Evolutionary conservation across 2,888 invertebrate genomes (phyloP).

Genomic region (Drosophila antonietae): DNA sequence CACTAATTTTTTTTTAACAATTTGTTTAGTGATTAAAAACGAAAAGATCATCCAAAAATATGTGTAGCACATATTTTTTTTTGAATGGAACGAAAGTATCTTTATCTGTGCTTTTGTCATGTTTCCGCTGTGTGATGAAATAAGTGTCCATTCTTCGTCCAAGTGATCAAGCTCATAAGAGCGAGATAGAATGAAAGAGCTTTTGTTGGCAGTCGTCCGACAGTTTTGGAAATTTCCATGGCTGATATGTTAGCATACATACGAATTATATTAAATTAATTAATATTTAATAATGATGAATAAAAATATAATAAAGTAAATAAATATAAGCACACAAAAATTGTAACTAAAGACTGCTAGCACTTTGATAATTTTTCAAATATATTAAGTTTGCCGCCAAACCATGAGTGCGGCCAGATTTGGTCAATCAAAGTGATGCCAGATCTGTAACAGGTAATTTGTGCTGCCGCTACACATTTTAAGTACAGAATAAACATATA

Average conservation of each 20-base stretch:
- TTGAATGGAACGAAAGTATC: background rate
- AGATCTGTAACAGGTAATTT: background rate
- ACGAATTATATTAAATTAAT: background rate
- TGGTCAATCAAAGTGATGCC: background rate
- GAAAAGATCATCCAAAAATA: too few species aligned
- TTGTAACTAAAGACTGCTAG: background rate
- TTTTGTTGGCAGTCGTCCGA: constrained; percentile 28
- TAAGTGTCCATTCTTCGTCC: background rate
- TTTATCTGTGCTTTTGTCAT: background rate
- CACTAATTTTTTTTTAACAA: background rate
- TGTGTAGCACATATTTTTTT: too few species aligned
- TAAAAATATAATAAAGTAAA: background rate
- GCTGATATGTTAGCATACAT: background rate
- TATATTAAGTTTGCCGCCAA: background rate
- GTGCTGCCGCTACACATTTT: background rate
- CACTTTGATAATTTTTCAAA: background rate
- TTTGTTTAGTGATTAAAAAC: background rate
- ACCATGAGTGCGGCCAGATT: background rate
- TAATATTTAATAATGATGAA: background rate
- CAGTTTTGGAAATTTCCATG: constrained; percentile 40
- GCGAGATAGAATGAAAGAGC: constrained; percentile 27
- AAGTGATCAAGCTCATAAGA: constrained; percentile 1
- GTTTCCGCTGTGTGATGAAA: background rate
- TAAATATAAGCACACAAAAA: background rate
- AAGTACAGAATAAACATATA: background rate